These are phyloP conservation scores for Alethe diademata DNA, from an alignment of 2,113 vertebrate genomes.

Conservation along the genomic window DNA sequence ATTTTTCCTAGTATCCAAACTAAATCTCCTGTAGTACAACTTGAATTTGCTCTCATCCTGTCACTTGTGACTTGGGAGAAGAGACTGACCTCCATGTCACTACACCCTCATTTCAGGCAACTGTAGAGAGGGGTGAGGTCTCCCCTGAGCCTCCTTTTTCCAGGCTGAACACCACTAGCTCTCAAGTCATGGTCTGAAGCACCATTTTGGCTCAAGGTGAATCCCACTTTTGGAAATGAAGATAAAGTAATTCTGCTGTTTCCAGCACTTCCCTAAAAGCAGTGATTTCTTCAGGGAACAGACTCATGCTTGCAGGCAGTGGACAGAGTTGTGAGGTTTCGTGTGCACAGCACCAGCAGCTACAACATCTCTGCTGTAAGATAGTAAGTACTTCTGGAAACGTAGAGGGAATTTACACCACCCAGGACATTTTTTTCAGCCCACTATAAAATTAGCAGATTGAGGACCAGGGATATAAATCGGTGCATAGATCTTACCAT, in stretches of 20 bases:
- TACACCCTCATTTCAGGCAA: neutral
- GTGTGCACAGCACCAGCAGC: neutral
- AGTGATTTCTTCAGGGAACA: neutral
- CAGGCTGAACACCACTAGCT: neutral
- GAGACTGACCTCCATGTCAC: neutral
- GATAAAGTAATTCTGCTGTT: neutral
- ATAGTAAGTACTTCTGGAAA: neutral
- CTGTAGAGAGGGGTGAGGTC: neutral
- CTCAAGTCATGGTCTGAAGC: neutral
- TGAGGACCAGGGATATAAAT: neutral
- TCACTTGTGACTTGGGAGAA: neutral
- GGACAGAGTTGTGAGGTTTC: neutral
- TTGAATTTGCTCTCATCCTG: neutral
- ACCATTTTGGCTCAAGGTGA: neutral
- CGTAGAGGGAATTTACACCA: neutral
- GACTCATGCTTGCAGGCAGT: neutral
- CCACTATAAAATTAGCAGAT: neutral
- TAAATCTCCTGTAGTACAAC: neutral
- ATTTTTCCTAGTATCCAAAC: neutral
- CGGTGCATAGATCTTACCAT: neutral
- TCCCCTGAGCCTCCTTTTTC: neutral
- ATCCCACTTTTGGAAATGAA: neutral
- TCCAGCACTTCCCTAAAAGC: neutral
- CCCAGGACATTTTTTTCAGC: neutral
- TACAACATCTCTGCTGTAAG: neutral